These are phyloP conservation scores for Scomber scombrus DNA, from an alignment of 2,113 vertebrate genomes.

Conservation along the genomic window DNA sequence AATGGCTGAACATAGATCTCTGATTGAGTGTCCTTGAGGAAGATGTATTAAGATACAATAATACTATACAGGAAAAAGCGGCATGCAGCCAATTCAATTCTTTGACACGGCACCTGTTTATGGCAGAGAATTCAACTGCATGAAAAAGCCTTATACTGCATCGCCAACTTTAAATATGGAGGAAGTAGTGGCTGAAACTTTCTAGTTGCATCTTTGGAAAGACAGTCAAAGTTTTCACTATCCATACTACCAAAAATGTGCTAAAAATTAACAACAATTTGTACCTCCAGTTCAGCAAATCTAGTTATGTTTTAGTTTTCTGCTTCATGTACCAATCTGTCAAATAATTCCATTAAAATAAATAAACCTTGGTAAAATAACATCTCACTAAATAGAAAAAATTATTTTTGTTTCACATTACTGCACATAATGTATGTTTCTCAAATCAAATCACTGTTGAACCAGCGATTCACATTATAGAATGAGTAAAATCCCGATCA, in stretches of 20 bases:
- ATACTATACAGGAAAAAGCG: neutral
- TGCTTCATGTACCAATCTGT: too few relatives aligned
- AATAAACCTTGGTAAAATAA: neutral
- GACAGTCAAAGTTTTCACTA: too few relatives aligned
- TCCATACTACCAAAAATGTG: too few relatives aligned
- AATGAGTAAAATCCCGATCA: too few relatives aligned
- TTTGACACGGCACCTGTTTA: conserved; percentile 11
- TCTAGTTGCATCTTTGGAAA: too few relatives aligned
- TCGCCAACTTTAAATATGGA: neutral
- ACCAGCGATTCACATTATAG: too few relatives aligned
- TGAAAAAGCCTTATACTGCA: neutral
- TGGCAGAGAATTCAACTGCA: neutral
- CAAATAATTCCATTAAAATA: too few relatives aligned
- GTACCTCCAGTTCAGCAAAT: too few relatives aligned
- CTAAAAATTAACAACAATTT: too few relatives aligned
- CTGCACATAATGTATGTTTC: neutral
- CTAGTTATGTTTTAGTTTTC: too few relatives aligned
- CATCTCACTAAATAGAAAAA: neutral
- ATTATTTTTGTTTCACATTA: neutral
- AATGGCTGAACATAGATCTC: neutral
- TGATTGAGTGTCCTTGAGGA: conserved; percentile 6
- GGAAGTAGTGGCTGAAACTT: neutral
- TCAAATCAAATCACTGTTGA: neutral
- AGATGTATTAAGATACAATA: conserved; percentile 1
- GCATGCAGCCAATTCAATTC: conserved; percentile 15